These are phyloP conservation scores for Nymphalis c-album DNA, from an alignment of 2,888 invertebrate genomes.

Conservation along the genomic window DNA sequence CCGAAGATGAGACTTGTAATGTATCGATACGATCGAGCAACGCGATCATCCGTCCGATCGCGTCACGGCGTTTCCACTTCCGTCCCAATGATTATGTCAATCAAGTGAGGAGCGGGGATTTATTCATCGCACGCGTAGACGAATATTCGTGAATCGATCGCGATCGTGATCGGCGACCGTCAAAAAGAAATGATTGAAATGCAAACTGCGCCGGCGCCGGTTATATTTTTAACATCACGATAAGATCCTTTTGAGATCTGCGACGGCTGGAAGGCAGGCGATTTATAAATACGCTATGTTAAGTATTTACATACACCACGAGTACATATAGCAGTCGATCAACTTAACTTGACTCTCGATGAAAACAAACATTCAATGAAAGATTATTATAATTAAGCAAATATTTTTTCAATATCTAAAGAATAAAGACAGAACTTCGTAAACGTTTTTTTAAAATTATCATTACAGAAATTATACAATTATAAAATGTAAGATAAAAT, in stretches of 20 bases:
- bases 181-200: slow-evolving; percentile 40
- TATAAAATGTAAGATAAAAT: too few relatives aligned
- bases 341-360: background rate
- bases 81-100: slow-evolving; percentile 36
- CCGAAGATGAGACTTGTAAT: too few relatives aligned
- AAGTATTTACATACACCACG: background rate
- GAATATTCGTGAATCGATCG: slow-evolving; percentile 41
- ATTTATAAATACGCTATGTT: slow-evolving; percentile 11
- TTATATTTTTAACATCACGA: slow-evolving; percentile 39
- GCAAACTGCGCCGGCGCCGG: slow-evolving; percentile 38
- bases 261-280: slow-evolving; percentile 27
- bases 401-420: too few relatives aligned
- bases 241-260: slow-evolving; percentile 36
- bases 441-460: too few relatives aligned
- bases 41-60: slow-evolving; percentile 25
- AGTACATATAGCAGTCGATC: background rate
- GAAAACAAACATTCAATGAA: too few relatives aligned
- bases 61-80: slow-evolving; percentile 38
- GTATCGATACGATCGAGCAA: background rate
- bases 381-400: too few relatives aligned
- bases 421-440: too few relatives aligned
- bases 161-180: slow-evolving; percentile 38
- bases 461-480: too few relatives aligned
- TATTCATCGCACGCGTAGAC: slow-evolving; percentile 40
- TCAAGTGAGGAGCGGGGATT: slow-evolving; percentile 37